Evolutionary conservation across 1,140 invertebrate species (phyloP), one percentile per base, ranked within the genome.

Genomic region (Teleopsis dalmanni): DNA sequence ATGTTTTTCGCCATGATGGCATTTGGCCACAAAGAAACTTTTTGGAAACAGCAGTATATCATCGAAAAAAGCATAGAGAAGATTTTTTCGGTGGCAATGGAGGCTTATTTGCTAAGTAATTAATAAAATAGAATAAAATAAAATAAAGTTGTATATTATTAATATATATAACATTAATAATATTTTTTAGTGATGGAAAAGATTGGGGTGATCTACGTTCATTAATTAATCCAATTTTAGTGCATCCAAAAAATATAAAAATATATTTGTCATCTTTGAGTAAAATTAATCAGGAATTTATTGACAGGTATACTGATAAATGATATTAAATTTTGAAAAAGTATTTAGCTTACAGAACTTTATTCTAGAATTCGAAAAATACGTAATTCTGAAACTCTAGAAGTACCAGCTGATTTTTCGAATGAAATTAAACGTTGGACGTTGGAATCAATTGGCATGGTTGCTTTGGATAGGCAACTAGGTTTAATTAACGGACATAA

Each of bases 1-100:
- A 47, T 3, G 52, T 66, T 8, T 67, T 53, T 38, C 60, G 64
- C 0, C 52, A 58, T 5, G 64, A 67, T 27, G 69, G 69, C n/a
- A 7, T 55, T 1, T 70, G 65, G 63, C 70, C 70, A 0, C 42
- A 52, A 34, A 54, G 65, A 4, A 53, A 50, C 0, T 62, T 62
- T 16, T 53, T 54, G 16, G 50, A 65, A 0, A 56, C 51, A 3
- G 21, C 65, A n/a, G 37, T 43, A 8, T 59, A 64, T 42, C 60
- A 69, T 48, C 56, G 65, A 0, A 48, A 63, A 25, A 23, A 40
- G 4, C 21, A 57, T 34, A 50, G 59, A 9, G 53, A 47, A 19
- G 59, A 68, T 13, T 54, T 68, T 29, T 69, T 60, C 19, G 29
- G 62, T n/a, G 57, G 59, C n/a, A 43, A 54, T 7, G 41, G 47